Base-by-base conservation (phyloP, 92 coral and sea anemone genomes). In the Plumapathes pennacea region DNA sequence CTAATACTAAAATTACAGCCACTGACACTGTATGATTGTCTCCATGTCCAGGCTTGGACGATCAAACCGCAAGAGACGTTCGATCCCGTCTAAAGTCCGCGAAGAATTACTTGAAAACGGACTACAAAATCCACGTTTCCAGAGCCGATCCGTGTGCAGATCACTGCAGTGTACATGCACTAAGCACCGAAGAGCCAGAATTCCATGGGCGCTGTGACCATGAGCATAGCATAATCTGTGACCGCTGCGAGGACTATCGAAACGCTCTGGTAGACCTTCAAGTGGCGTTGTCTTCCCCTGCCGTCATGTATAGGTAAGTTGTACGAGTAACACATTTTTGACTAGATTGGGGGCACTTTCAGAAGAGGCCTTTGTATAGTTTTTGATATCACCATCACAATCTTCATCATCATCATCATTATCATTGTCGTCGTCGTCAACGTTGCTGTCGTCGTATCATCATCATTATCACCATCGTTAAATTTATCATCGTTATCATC, bases 81-180 rank as follows among this genome's bases (percentile, higher is more conserved):
- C 31, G 31, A 11, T 8, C 32, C 40, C 47, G 71, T 21, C 64
- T 39, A 15, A 51, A 53, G 46, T 53, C 54, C 6, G 63, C 64
- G 10, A 67, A 67, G 46, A 51, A 10, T 22, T 67, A 67, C 32
- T 19, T 67, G 20, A 67, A 53, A 24, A 50, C 63, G 25, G 74
- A 67, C 52, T 52, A 51, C 50, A 67, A 67, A 40, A 67, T 67
- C 49, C 74, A 67, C 18, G 63, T 38, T 3, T 24, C 45, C 9
- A 19, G 48, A 23, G 37, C 37, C 2, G 64, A 53, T 20, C 53
- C 64, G 11, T 67, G 74, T 13, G 40, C 29, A 30, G 74, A 67
- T 25, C 74, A 67, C 32, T 53, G 64, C 40, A 36, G 32, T 33
- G 41, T 25, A 13, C 25, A 25, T 31, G 71, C 71, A 2, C 39